A percentile compares a stretch with the other conserved stretches of the same genome.
Evolutionary conservation across 37 sponge, comb jelly and placozoan genomes (phyloP).

Genomic region (Amphimedon queenslandica): DNA sequence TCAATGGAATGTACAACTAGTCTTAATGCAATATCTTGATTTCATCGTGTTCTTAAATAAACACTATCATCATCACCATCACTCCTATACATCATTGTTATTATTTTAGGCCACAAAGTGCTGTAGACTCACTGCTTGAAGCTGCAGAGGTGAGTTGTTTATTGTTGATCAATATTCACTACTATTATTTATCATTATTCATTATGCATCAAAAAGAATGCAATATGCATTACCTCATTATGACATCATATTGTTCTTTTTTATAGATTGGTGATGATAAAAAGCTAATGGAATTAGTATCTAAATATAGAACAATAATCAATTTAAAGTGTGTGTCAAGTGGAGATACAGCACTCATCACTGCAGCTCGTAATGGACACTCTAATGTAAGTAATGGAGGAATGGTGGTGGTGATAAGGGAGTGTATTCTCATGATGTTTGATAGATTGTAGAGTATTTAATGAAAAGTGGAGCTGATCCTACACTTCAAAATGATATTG

Average conservation of each 20-base stretch:
- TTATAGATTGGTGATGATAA: conserved; percentile 35
- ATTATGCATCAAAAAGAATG: neutral
- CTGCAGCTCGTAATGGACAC: conserved; percentile 73
- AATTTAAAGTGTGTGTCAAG: conserved; percentile 32
- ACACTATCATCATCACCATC: too few species aligned
- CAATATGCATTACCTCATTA: neutral
- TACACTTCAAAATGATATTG: conserved; percentile 68
- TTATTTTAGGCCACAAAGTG: neutral
- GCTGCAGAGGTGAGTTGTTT: conserved; percentile 47
- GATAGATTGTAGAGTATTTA: conserved; percentile 62
- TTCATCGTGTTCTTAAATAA: too few species aligned
- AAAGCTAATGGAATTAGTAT: conserved; percentile 14
- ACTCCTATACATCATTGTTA: too few species aligned
- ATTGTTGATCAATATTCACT: neutral
- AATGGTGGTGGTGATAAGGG: too few species aligned
- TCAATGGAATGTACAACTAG: too few species aligned
- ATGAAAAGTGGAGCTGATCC: conserved; percentile 70
- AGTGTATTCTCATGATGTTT: too few species aligned
- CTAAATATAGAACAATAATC: conserved; percentile 1
- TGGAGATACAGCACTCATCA: conserved; percentile 87
- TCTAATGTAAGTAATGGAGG: too few species aligned
- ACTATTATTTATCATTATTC: neutral
- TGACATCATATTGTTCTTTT: too few species aligned
- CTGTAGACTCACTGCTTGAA: conserved; percentile 11
- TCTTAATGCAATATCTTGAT: too few species aligned